phyloP scores from a whole-genome alignment of 2,888 invertebrate species.

The Trissonchulus latispiculum region DNA sequence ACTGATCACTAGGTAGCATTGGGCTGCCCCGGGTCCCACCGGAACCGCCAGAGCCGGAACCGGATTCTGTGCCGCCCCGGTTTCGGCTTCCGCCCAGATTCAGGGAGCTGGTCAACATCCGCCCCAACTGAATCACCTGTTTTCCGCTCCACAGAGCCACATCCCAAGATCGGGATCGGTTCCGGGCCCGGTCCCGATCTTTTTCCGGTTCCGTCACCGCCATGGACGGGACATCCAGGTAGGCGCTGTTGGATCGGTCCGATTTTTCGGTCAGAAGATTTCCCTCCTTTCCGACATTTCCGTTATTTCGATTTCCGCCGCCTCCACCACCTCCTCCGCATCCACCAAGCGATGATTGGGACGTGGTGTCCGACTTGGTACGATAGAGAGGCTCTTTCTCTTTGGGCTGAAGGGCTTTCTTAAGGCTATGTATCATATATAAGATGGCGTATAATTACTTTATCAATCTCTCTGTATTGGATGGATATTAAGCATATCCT shows the following conservation, averaged over 20 bases:
- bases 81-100: not conserved
- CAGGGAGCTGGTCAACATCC: not conserved
- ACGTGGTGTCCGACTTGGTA: not conserved
- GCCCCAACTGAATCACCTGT: not conserved
- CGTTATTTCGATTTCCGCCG: not conserved
- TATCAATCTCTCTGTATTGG: too few species aligned
- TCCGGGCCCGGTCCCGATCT: not conserved
- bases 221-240: not conserved
- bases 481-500: too few species aligned
- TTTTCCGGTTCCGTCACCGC: not conserved
- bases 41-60: too few species aligned
- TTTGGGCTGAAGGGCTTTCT: not conserved
- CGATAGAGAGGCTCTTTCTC: not conserved
- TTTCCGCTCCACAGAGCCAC: not conserved
- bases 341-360: not conserved
- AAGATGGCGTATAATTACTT: too few species aligned
- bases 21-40: not conserved
- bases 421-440: not conserved
- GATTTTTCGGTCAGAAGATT: not conserved
- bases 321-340: not conserved
- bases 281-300: not conserved
- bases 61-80: too few species aligned
- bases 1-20: not conserved
- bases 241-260: not conserved
- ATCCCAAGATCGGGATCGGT: not conserved